Evolutionary conservation across 2,888 invertebrate genomes (phyloP), one percentile per base, ranked within the genome.

Genomic region (Glyphotaelius pellucidus): DNA sequence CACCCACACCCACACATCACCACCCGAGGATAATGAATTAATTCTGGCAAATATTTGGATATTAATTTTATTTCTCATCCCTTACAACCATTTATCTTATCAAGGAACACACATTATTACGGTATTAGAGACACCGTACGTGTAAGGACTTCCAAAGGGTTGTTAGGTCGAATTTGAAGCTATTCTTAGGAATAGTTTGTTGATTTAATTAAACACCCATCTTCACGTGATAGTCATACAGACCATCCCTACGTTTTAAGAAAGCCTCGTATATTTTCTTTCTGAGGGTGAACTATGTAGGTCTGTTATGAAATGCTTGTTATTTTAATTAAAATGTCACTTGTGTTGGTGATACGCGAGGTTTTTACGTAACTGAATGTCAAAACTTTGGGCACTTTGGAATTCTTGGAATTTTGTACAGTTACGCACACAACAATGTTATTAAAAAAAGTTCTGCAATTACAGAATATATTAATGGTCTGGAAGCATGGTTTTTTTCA

Each of bases 21-120:
- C 32, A 38, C 42, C 15, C 86, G 42, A 30, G 86, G 88, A 88
- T 88, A 35, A 47, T 88, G 88, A 67, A 67, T 88, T 88, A 88
- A 88, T 88, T 52, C 35, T 19, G 19, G 88, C 67, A 88, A 88
- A 88, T 88, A 88, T 88, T 88, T 52, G 88, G 88, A 88, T 67
- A 88, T 67, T 88, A 88, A 88, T 88, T 88, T 88, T 88, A 88
- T 67, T 88, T 88, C 86, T n/a, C 32, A 83, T 83, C 83, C 83
- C 32, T 38, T 83, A 35, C 25, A 67, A 4, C 83, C 83, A 83
- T 83, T 83, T 35, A 83, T 83, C 83, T 32, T 38, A 83, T 32
- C 25, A 32, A 83, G 83, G 81, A 38, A 67, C 38, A 32, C 35
- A 35, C 25, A 83, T 83, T 83, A 83, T 83, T 32, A 32, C n/a